phyloP scores from a whole-genome alignment of 2,113 vertebrate species.

The Morone chrysops region DNA sequence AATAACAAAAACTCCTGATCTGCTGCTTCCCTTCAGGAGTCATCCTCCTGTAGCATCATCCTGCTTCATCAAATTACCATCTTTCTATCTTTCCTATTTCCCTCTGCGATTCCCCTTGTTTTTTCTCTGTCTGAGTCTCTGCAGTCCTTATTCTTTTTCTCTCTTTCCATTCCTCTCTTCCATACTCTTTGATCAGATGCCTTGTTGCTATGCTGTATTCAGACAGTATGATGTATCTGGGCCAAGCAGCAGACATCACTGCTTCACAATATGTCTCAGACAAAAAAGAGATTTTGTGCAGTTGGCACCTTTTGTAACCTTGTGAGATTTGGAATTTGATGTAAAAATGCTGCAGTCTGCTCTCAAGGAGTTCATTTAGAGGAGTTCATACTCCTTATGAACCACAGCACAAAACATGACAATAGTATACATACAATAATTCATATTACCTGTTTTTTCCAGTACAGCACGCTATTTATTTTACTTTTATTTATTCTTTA shows the following conservation, averaged over 20 bases:
- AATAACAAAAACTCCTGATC: not conserved
- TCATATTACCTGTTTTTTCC: too few species aligned
- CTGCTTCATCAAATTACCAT: slow-evolving; percentile 1
- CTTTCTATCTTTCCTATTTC: not conserved
- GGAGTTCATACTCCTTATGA: not conserved
- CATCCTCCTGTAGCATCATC: not conserved
- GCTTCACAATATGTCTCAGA: slow-evolving; percentile 37
- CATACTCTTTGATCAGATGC: slow-evolving; percentile 69
- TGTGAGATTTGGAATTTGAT: slow-evolving; percentile 20
- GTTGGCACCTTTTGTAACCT: slow-evolving; percentile 21
- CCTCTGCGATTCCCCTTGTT: slow-evolving; percentile 15
- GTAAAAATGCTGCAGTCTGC: slow-evolving; percentile 9
- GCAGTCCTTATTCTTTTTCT: slow-evolving; percentile 8
- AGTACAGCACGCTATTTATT: too few species aligned
- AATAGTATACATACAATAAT: too few species aligned
- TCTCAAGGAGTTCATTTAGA: slow-evolving; percentile 22
- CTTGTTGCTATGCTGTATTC: slow-evolving; percentile 56
- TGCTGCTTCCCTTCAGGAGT: not conserved
- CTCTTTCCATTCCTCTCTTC: slow-evolving; percentile 30
- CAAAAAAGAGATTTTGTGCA: slow-evolving; percentile 16
- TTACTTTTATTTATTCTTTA: too few species aligned
- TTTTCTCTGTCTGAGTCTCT: slow-evolving; percentile 38
- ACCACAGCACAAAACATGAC: not conserved
- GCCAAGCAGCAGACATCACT: slow-evolving; percentile 65
- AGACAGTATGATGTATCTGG: slow-evolving; percentile 74